A percentile compares a stretch with the other conserved stretches of the same genome.
These are phyloP conservation scores for Tachystola acroxantha DNA, from an alignment of 2,888 invertebrate genomes.

Conservation along the genomic window DNA sequence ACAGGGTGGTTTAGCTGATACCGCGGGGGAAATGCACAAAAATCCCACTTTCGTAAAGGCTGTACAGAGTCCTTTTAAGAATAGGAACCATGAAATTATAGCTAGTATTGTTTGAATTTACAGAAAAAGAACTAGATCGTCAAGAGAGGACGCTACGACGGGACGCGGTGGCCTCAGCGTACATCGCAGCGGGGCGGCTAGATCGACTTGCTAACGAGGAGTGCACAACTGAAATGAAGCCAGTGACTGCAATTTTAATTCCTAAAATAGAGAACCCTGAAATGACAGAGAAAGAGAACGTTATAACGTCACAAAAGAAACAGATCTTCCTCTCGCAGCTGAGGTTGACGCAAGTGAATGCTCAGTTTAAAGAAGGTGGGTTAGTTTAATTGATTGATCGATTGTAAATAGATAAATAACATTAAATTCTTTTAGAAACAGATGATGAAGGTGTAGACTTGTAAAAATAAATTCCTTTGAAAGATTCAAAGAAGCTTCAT, in stretches of 20 bases:
- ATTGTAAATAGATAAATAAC: too few relatives aligned
- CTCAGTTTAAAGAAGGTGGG: constrained; percentile 78
- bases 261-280: background rate
- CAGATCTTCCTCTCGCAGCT: constrained; percentile 78
- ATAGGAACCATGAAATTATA: too few relatives aligned
- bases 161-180: constrained; percentile 74
- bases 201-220: constrained; percentile 47
- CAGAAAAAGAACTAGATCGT: constrained; percentile 77
- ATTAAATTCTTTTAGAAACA: too few relatives aligned
- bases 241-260: constrained; percentile 30
- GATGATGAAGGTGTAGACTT: too few relatives aligned
- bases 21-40: too few relatives aligned
- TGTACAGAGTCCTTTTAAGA: too few relatives aligned
- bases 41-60: too few relatives aligned
- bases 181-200: constrained; percentile 52
- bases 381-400: constrained; percentile 1
- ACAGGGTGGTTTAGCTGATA: too few relatives aligned
- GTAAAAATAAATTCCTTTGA: too few relatives aligned
- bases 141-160: constrained; percentile 75
- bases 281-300: constrained; percentile 16
- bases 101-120: constrained; percentile 15
- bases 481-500: too few relatives aligned
- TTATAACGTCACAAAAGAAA: constrained; percentile 59
- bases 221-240: constrained; percentile 20
- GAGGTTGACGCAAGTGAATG: constrained; percentile 74